Base-by-base conservation (phyloP, 1,140 invertebrate genomes). In the Stegodyphus dumicola region DNA sequence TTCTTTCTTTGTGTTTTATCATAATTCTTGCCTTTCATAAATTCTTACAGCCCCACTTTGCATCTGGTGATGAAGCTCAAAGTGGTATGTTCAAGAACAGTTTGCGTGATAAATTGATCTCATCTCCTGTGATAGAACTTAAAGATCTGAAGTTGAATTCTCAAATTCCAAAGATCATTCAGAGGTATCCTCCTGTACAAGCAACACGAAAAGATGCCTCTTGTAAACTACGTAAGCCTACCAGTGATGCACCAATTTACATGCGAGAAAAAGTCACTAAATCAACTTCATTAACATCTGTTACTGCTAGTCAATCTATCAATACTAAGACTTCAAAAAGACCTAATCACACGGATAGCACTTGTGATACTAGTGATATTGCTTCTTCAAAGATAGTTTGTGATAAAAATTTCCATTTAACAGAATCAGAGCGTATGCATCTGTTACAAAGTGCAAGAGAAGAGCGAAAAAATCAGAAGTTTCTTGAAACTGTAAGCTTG, bases 401-500 rank as follows among this genome's bases (percentile, higher is more conserved):
- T 85, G 74, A 77, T 69, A 67, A 56, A 67, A 69, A 56, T 49
- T 85, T n/a, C 60, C 73, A 76, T 51, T 70, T 85, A 13, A 52
- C 48, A 15, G 53, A 17, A 7, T 75, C 13, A 5, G 80, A 83
- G 33, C n/a, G 80, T 6, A 15, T n/a, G 13, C 60, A 51, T 48
- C 65, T 86, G 4, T 17, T 77, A 17, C 54, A 86, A 71, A 78
- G 69, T 86, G 84, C 84, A 17, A 86, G 53, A 73, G 75, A 86
- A 78, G 84, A 86, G n/a, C 18, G 13, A 53, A 71, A 51, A 53
- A 73, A 77, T 33, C 53, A 77, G 33, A 77, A 73, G 17, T 78
- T 78, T 65, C 51, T 78, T 17, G 84, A 77, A 48, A 86, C n/a
- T 66, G 66, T 92, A 13, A 93, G 93, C 13, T 91, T 73, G 33